Conservation (phyloP, 2,113 vertebrate species). For the Pelecanus crispus region DNA sequence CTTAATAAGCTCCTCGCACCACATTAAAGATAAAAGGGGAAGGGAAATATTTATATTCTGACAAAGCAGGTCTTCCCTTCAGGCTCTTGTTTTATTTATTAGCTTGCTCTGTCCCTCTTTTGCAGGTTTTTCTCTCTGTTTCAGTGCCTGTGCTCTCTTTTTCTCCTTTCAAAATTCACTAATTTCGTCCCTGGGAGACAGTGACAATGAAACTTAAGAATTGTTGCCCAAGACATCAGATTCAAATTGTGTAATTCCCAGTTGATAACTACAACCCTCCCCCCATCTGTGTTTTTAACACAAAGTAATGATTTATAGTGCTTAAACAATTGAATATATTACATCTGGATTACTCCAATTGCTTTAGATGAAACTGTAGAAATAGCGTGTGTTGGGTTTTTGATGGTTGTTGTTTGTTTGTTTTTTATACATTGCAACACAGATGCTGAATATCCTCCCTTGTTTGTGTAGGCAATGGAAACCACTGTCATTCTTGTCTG, state of each 20-base stretch:
- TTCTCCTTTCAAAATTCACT: constrained; percentile 51
- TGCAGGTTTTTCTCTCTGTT: constrained; percentile 41
- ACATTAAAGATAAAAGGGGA: constrained; percentile 80
- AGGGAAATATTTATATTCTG: constrained; percentile 85
- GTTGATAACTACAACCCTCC: constrained; percentile 40
- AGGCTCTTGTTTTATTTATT: constrained; percentile 82
- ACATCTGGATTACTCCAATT: background rate
- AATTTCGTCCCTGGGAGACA: constrained; percentile 50
- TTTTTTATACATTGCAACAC: background rate
- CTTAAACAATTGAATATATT: background rate
- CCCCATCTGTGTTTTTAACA: background rate
- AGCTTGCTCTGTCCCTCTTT: constrained; percentile 69
- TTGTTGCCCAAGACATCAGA: constrained; percentile 16
- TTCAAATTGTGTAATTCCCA: constrained; percentile 50
- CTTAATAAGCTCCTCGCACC: constrained; percentile 79
- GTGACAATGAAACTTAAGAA: constrained; percentile 49
- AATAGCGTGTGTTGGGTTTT: background rate
- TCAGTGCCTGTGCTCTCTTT: constrained; percentile 28
- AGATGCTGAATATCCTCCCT: background rate
- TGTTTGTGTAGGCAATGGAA: constrained; percentile 49
- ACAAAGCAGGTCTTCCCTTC: constrained; percentile 80
- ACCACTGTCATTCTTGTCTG: constrained; percentile 34
- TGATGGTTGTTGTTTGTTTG: constrained; percentile 3
- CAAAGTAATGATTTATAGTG: background rate
- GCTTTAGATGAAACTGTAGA: background rate